Conservation (phyloP, 1,140 invertebrate genomes). For the Myzus persicae region DNA sequence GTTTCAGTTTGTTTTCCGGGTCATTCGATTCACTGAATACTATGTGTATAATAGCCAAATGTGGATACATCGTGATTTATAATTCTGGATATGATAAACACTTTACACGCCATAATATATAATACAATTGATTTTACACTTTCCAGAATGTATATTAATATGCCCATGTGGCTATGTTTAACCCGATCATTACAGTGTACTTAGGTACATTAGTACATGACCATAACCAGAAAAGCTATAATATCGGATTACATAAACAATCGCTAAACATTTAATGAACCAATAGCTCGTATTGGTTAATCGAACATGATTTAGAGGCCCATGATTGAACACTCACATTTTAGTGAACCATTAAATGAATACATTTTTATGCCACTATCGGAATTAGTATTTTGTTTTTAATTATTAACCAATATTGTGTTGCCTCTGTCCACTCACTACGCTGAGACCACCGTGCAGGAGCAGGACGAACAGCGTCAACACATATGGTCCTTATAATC, state of each 20-base stretch:
- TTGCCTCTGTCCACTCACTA: not conserved
- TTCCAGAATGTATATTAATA: not conserved
- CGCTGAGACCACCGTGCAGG: too few relatives aligned
- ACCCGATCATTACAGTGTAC: too few relatives aligned
- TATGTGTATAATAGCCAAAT: too few relatives aligned
- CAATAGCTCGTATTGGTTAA: too few relatives aligned
- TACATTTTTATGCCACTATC: not conserved
- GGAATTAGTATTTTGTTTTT: not conserved
- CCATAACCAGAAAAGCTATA: not conserved
- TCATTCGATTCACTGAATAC: not conserved
- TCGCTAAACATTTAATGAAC: not conserved
- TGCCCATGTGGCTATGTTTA: too few relatives aligned
- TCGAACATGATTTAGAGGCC: not conserved
- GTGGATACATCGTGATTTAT: too few relatives aligned
- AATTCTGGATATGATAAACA: not conserved
- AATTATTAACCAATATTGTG: not conserved
- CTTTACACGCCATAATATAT: not conserved
- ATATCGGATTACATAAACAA: not conserved
- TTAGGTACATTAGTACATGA: too few relatives aligned
- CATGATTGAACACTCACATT: not conserved
- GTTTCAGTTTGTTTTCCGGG: not conserved
- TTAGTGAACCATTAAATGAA: not conserved
- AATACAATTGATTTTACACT: not conserved
- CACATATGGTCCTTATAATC: not conserved
- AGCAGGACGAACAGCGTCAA: not conserved